These are phyloP conservation scores for Glomeris maerens DNA, from an alignment of 1,140 invertebrate species.

Conservation along the genomic window DNA sequence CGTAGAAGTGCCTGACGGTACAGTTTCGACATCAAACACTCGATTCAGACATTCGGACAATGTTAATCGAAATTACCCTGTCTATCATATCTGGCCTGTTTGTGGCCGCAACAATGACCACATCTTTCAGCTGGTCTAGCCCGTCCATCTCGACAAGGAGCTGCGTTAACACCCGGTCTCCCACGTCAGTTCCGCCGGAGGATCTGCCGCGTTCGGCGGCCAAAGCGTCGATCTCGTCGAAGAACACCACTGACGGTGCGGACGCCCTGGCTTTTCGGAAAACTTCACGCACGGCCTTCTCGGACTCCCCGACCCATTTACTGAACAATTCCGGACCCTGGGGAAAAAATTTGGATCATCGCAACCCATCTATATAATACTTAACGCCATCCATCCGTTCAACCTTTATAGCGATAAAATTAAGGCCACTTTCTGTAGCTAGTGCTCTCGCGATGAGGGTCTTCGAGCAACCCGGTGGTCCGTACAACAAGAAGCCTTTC, in stretches of 20 bases:
- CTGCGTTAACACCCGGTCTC: conserved; percentile 62
- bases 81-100: conserved; percentile 88
- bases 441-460: conserved; percentile 42
- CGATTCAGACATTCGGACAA: neutral
- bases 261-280: conserved; percentile 83
- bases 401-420: conserved; percentile 78
- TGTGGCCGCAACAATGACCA: conserved; percentile 89
- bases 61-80: conserved; percentile 35
- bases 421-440: conserved; percentile 45
- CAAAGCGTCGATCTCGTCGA: conserved; percentile 94
- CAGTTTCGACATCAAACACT: neutral
- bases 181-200: conserved; percentile 23
- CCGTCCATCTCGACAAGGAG: conserved; percentile 81
- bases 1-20: conserved; percentile 53
- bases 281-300: conserved; percentile 74
- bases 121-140: conserved; percentile 63
- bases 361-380: too few species aligned
- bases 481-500: conserved; percentile 40
- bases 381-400: neutral
- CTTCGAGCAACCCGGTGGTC: conserved; percentile 42
- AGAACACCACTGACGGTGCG: conserved; percentile 88
- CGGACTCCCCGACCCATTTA: conserved; percentile 97
- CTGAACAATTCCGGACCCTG: conserved; percentile 67
- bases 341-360: conserved; percentile 4
- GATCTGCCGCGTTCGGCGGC: conserved; percentile 51